A percentile compares a stretch with the other conserved stretches of the same genome.
These are phyloP conservation scores for Maniola hyperantus DNA, from an alignment of 2,888 invertebrate genomes.

Conservation along the genomic window DNA sequence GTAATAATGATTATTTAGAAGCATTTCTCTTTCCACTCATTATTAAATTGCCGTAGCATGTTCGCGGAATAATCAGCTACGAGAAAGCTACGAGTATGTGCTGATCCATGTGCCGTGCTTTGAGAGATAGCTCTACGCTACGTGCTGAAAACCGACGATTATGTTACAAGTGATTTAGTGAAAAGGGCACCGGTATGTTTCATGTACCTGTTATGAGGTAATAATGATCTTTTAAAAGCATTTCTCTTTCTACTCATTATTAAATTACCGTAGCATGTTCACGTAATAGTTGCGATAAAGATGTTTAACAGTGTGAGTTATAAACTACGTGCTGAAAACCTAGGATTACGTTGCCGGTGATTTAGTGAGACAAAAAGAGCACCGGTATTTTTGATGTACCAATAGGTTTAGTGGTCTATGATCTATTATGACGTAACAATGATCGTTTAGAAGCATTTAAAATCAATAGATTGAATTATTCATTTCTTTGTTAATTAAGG, in stretches of 20 bases:
- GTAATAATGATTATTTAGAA: not conserved
- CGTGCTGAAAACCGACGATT: constrained; percentile 37
- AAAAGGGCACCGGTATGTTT: constrained; percentile 1
- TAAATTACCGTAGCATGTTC: no score
- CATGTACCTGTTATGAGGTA: not conserved
- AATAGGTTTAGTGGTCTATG: no score
- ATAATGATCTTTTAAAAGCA: no score
- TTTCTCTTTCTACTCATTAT: no score
- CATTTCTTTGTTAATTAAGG: no score
- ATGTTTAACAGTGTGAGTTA: no score
- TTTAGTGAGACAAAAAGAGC: constrained; percentile 18
- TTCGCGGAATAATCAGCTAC: no score
- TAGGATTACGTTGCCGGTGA: constrained; percentile 23
- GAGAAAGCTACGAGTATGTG: not conserved
- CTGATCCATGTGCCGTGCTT: constrained; percentile 38
- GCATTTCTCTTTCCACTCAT: no score
- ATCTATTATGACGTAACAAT: not conserved
- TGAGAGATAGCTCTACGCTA: constrained; percentile 40
- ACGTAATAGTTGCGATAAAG: no score
- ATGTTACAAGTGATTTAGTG: constrained; percentile 31
- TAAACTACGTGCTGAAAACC: not conserved
- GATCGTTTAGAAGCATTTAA: no score
- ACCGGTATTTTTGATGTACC: constrained; percentile 4
- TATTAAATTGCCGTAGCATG: no score
- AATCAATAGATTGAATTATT: no score